Conservation (phyloP, 2,113 vertebrate genomes). For the Bostrychus sinensis region DNA sequence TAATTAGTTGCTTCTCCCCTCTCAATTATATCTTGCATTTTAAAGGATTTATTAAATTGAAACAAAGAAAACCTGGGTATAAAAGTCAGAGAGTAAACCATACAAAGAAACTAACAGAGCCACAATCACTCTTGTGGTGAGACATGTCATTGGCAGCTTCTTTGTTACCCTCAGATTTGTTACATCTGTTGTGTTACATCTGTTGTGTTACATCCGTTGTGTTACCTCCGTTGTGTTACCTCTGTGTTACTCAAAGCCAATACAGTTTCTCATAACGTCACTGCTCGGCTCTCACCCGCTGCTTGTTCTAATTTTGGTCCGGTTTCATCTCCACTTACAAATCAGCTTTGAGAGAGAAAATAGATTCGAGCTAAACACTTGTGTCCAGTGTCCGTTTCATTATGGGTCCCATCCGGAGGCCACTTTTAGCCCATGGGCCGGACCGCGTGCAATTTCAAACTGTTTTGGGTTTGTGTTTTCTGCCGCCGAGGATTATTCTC, state of each 20-base stretch:
- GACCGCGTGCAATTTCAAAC: slow-evolving; percentile 17
- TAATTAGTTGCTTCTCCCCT: too few relatives aligned
- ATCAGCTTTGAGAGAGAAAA: slow-evolving; percentile 48
- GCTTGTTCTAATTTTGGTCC: slow-evolving; percentile 33
- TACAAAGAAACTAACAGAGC: too few relatives aligned
- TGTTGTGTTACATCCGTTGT: too few relatives aligned
- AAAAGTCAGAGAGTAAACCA: too few relatives aligned
- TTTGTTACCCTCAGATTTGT: too few relatives aligned
- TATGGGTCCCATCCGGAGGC: slow-evolving; percentile 13
- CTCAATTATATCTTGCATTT: too few relatives aligned
- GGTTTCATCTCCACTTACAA: slow-evolving; percentile 43
- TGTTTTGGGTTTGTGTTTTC: slow-evolving; percentile 22
- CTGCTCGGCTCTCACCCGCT: slow-evolving; percentile 10
- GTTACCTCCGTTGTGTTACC: too few relatives aligned
- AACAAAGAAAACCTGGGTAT: too few relatives aligned
- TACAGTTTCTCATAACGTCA: slow-evolving; percentile 11
- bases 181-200: too few relatives aligned
- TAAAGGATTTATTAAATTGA: too few relatives aligned
- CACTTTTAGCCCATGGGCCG: slow-evolving; percentile 27
- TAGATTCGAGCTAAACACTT: slow-evolving; percentile 30
- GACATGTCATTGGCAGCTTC: background rate
- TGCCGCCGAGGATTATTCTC: slow-evolving; percentile 2
- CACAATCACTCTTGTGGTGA: too few relatives aligned
- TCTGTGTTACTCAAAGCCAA: background rate
- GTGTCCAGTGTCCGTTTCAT: slow-evolving; percentile 40